These are phyloP conservation scores for Leucoptera coffeella DNA, from an alignment of 2,888 invertebrate genomes.

Conservation along the genomic window DNA sequence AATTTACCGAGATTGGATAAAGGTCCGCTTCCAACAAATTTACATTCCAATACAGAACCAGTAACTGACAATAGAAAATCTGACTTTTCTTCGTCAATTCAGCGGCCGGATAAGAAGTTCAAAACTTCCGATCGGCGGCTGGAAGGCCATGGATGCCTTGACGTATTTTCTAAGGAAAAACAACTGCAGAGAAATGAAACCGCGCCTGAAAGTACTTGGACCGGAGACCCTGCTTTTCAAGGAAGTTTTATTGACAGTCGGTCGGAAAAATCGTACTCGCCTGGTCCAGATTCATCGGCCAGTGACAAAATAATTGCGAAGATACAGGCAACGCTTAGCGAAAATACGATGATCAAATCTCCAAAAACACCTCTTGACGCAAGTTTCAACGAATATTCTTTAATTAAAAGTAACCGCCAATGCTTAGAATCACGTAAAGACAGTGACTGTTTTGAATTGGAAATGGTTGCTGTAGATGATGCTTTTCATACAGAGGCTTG, in stretches of 20 bases:
- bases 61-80: too few relatives aligned
- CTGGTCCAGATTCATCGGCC: too few relatives aligned
- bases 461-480: constrained; percentile 58
- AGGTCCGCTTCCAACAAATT: too few relatives aligned
- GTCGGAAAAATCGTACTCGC: constrained; percentile 45
- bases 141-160: too few relatives aligned
- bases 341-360: constrained; percentile 46
- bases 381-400: constrained; percentile 36
- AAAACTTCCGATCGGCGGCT: constrained; percentile 77
- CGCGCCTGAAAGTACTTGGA: constrained; percentile 55
- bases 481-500: constrained; percentile 62
- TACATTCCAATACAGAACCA: too few relatives aligned
- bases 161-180: too few relatives aligned
- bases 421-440: constrained; percentile 69
- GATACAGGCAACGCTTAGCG: constrained; percentile 41
- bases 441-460: constrained; percentile 59
- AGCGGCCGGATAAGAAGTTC: constrained; percentile 75
- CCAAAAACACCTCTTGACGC: constrained; percentile 46
- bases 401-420: constrained; percentile 54
- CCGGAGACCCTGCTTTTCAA: constrained; percentile 62
- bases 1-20: too few relatives aligned
- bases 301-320: constrained; percentile 44
- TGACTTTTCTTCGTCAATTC: too few relatives aligned
- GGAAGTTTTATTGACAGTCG: too few relatives aligned
- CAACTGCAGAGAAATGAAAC: too few relatives aligned